Base-by-base conservation (phyloP, 2,797 vertebrate genomes). In the Anisognathus igniventris region DNA sequence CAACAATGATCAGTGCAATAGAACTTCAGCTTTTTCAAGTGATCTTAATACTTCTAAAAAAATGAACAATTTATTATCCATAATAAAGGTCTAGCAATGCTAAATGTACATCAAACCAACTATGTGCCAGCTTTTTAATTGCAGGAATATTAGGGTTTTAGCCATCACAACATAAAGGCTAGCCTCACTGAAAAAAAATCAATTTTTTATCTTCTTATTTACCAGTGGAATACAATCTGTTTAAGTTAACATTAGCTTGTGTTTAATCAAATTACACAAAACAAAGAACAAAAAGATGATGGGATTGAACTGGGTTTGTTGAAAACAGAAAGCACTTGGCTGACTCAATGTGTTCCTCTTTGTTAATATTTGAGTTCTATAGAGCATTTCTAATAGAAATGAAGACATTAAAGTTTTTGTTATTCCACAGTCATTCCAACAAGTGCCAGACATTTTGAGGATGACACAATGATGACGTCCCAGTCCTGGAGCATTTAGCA, bases 231-330 rank as follows among this genome's bases (percentile, higher is more conserved):
- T 76, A 82, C 70, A 83, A 75, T 94, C 57, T 64, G 15, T 91
- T 75, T 57, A 88, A 88, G 58, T 44, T 91, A 88, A 33, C 44
- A 74, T 84, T 81, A 76, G 31, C 30, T 65, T 68, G 22, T 44
- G 11, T 88, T 97, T 93, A 87, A 92, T 73, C 77, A 76, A 91
- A 75, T 95, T 90, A 60, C 7, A 33, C 28, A 66, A 60, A 84
- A 57, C 45, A 80, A 90, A 71, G 78, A 73, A 77, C 12, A 72
- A 76, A 67, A 92, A 81, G 15, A 56, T 86, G 11, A 68, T 62
- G 51, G 67, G 22, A 75, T 78, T 86, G 80, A 75, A 81, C 5
- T 11, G 7, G 7, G 7, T 47, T 14, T 53, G 5, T 62, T 81
- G 31, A 83, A 88, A 96, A 45, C 30, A 71, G 79, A 86, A 88